Evolutionary conservation across 2,797 vertebrate genomes (phyloP).

Genomic region (Furcifer pardalis): DNA sequence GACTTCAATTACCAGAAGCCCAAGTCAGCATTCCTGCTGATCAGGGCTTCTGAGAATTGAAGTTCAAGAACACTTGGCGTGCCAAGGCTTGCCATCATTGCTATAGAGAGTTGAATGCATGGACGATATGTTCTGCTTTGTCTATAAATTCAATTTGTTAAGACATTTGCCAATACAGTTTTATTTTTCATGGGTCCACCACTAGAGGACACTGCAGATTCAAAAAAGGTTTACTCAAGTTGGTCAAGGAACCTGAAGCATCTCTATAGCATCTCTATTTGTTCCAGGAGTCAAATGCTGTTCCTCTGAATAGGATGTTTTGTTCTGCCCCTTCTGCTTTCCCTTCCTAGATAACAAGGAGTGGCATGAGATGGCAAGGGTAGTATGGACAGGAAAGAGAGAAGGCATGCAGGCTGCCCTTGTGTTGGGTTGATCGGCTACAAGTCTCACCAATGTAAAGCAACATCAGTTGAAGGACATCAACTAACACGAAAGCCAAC

Average conservation of each 20-base stretch:
- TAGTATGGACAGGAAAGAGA: no score
- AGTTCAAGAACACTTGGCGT: no score
- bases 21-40: no score
- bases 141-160: background rate
- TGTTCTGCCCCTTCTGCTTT: no score
- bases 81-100: no score
- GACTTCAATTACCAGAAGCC: no score
- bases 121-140: background rate
- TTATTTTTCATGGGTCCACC: slow-evolving; percentile 33
- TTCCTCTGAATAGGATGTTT: background rate
- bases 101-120: background rate
- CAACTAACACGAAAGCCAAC: background rate
- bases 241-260: background rate
- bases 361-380: background rate
- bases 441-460: no score
- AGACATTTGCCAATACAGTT: slow-evolving; percentile 20
- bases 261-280: background rate
- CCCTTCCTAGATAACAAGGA: no score
- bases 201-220: slow-evolving; percentile 61
- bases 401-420: no score
- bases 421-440: background rate
- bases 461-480: background rate
- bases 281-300: background rate
- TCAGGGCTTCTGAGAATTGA: no score
- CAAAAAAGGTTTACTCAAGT: background rate